Evolutionary conservation across 2,797 vertebrate genomes (phyloP), one percentile per base, ranked within the genome.

Genomic region (Hoplostethus atlanticus): DNA sequence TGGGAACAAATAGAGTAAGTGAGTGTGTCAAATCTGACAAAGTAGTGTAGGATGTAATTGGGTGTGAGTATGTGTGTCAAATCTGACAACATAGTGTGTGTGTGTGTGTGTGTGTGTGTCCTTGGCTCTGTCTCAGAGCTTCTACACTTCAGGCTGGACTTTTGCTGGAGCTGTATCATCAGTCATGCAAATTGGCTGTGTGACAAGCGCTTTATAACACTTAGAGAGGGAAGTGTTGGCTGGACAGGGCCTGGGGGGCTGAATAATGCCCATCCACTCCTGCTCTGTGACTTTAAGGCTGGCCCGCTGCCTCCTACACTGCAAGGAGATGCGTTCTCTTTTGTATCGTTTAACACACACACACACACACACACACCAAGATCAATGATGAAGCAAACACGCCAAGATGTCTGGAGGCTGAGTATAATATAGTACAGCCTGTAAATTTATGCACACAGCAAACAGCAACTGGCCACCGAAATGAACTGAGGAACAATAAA

Each of bases 151-250:
- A 68, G 70, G 25, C 57, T 84, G 73, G 77, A 83, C 69, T 77
- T 82, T 76, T 59, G 48, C 75, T 53, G 65, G 73, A 86, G 77
- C 76, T 34, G 63, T 72, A 67, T 90, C 90, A 93, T 94, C 90
- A 86, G 65, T 95, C 89, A 93, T 93, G 92, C 86, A 94, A 92
- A 94, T 91, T 90, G 85, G 73, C 76, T 83, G 74, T 30, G 62
- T 86, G 92, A 92, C 88, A 92, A 86, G 86, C 71, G 77, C 89
- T 93, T 91, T 87, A 86, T 91, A 93, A 92, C 79, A 91, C 84
- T 93, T 89, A 92, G 73, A 68, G 77, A 30, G 77, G 68, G 74
- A 54, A 76, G 75, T 0, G 28, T 15, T 47, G 59, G 68, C 76
- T 16, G 74, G 77, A 79, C 75, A 59, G 52, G 56, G 61, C 34